phyloP scores from a whole-genome alignment of 2,888 invertebrate genomes.

The Lasioglossum calceatum region DNA sequence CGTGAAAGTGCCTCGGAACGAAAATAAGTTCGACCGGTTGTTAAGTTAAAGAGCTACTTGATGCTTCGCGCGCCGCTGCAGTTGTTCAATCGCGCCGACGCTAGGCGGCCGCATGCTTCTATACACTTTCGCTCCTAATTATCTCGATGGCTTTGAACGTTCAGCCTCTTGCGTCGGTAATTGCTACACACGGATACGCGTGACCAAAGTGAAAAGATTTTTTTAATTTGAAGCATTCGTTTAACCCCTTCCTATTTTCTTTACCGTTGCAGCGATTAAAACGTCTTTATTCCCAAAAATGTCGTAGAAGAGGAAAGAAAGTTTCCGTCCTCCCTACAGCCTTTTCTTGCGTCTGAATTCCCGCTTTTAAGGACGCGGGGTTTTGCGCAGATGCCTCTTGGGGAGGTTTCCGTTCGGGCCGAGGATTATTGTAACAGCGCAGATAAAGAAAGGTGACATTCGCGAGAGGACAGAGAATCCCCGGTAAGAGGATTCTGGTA shows the following conservation, averaged over 20 bases:
- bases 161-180: too few species aligned
- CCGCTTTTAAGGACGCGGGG: conserved; percentile 23
- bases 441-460: conserved; percentile 57
- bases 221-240: too few species aligned
- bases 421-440: conserved; percentile 55
- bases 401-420: conserved; percentile 32
- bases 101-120: not conserved
- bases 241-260: too few species aligned
- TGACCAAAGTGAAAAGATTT: too few species aligned
- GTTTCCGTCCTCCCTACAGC: too few species aligned
- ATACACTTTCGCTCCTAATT: not conserved
- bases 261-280: too few species aligned
- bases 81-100: not conserved
- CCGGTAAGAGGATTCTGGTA: conserved; percentile 61
- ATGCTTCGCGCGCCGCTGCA: not conserved
- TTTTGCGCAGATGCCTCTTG: conserved; percentile 33
- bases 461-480: conserved; percentile 45
- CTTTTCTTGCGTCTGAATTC: conserved; percentile 22
- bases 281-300: too few species aligned
- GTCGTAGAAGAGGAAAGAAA: too few species aligned
- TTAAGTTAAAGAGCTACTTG: conserved; percentile 5
- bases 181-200: too few species aligned
- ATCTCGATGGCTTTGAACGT: not conserved
- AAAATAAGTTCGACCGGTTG: conserved; percentile 45
- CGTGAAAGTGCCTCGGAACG: conserved; percentile 49